Conservation (phyloP, 2,113 vertebrate species). For the Aptenodytes patagonicus region DNA sequence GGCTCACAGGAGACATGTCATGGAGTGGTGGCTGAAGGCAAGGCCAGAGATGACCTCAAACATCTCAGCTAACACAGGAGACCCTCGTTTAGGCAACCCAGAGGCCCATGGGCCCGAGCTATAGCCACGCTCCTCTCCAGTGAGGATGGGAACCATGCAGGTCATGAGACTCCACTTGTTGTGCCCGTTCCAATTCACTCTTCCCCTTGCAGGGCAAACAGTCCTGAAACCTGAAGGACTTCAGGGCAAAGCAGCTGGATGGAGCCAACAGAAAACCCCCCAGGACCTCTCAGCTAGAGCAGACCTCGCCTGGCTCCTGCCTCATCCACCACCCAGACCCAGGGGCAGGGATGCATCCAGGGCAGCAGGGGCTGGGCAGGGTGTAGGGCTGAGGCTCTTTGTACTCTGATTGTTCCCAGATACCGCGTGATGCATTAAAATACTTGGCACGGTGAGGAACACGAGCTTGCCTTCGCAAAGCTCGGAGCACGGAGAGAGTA, state of each 20-base stretch:
- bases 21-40: neutral
- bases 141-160: neutral
- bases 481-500: fast-evolving
- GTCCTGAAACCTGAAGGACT: neutral
- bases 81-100: neutral
- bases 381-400: neutral
- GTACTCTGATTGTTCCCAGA: neutral
- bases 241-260: neutral
- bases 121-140: neutral
- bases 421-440: neutral
- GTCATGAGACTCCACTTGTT: neutral
- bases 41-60: neutral
- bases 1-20: neutral
- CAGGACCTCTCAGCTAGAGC: neutral
- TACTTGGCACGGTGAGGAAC: neutral
- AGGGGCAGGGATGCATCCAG: neutral
- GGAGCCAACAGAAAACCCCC: neutral
- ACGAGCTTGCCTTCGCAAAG: fast-evolving
- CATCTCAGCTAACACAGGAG: neutral
- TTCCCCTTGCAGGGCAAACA: neutral
- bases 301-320: neutral
- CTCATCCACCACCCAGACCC: neutral
- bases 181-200: neutral
- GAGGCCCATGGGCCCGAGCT: neutral
- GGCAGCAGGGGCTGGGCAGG: neutral